Percentiles rank a stretch among this genome's conserved stretches.
phyloP scores from a whole-genome alignment of 2,888 invertebrate species.

The Clunio marinus region DNA sequence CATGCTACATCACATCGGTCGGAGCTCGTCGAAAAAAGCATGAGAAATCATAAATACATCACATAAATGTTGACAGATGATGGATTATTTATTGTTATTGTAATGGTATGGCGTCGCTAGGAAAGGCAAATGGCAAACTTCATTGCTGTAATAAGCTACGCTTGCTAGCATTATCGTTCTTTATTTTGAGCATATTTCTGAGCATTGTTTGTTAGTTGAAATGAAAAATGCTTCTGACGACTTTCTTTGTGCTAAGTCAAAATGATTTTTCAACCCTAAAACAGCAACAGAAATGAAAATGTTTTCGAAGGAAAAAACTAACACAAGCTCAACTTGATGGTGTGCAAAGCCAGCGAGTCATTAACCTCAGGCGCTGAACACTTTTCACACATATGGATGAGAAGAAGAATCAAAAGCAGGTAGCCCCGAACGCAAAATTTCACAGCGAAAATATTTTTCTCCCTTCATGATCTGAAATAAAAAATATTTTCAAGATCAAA shows the following conservation, averaged over 20 bases:
- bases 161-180: not conserved
- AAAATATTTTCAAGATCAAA: constrained; percentile 10
- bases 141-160: not conserved
- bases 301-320: too few species aligned
- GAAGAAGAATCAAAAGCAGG: too few species aligned
- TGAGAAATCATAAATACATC: constrained; percentile 19
- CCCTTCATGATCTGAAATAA: not conserved
- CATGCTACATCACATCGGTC: constrained; percentile 14
- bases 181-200: not conserved
- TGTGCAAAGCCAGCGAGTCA: not conserved
- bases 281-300: too few species aligned
- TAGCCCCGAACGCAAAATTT: too few species aligned
- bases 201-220: not conserved
- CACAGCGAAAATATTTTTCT: constrained; percentile 2
- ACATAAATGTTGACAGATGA: constrained; percentile 27
- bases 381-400: not conserved
- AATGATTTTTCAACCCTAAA: too few species aligned
- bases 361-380: not conserved
- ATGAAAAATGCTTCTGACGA: not conserved
- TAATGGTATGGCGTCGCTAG: constrained; percentile 22
- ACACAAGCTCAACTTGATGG: not conserved
- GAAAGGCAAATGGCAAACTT: not conserved
- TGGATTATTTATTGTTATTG: constrained; percentile 20
- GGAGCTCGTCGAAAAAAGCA: constrained; percentile 1
- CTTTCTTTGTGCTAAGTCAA: too few species aligned